Conservation (phyloP, 2,113 vertebrate species). For the Sylvietta virens region DNA sequence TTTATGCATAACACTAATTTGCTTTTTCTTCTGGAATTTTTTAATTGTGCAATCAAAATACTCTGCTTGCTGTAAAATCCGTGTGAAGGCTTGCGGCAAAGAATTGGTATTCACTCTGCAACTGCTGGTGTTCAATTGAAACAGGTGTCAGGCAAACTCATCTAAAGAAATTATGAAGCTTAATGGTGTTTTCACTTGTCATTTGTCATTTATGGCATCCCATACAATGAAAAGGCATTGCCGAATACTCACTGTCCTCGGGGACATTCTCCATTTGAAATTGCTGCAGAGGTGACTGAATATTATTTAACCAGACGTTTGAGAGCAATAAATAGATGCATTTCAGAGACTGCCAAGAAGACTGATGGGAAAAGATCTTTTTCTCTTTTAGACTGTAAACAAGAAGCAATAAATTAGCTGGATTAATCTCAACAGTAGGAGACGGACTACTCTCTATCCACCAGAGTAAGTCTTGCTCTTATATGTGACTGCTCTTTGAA, state of each 20-base stretch:
- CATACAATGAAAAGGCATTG: slow-evolving; percentile 3
- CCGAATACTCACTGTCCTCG: slow-evolving; percentile 13
- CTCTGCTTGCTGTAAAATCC: not conserved
- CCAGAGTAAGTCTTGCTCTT: not conserved
- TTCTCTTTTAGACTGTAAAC: slow-evolving; percentile 48
- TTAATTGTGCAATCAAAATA: not conserved
- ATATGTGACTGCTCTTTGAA: not conserved
- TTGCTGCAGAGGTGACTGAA: slow-evolving; percentile 50
- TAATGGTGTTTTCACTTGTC: slow-evolving; percentile 1
- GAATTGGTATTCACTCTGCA: slow-evolving; percentile 20
- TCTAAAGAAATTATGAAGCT: slow-evolving; percentile 43
- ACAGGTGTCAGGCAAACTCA: slow-evolving; percentile 47
- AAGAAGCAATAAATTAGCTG: slow-evolving; percentile 53
- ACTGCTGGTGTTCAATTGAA: slow-evolving; percentile 37
- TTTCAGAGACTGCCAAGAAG: slow-evolving; percentile 54
- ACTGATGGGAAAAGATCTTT: slow-evolving; percentile 49
- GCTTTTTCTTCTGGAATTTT: not conserved
- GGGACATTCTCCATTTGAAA: slow-evolving; percentile 55
- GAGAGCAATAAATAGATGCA: slow-evolving; percentile 38
- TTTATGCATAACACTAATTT: not conserved
- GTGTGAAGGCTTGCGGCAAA: not conserved
- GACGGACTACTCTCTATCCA: not conserved
- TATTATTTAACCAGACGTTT: slow-evolving; percentile 58
- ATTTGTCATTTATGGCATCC: slow-evolving; percentile 31
- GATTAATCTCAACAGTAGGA: slow-evolving; percentile 23